Evolutionary conservation across 2,797 vertebrate genomes (phyloP), one percentile per base, ranked within the genome.

Genomic region (Falco novaeseelandiae): DNA sequence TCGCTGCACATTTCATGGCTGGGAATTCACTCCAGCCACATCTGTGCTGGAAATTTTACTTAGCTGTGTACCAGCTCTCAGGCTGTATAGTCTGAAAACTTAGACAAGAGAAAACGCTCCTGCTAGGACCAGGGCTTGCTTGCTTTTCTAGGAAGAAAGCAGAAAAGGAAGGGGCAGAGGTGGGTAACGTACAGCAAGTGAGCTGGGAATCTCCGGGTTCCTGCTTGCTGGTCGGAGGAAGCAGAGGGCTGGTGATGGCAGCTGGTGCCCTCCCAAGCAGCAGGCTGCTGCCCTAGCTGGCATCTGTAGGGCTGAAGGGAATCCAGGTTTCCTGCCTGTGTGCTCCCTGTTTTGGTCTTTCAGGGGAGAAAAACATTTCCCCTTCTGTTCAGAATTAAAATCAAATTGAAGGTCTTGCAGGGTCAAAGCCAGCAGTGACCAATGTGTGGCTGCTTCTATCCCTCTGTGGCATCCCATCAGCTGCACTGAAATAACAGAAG

Each of bases 401-500:
- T 12, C 1, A 8, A 42, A 65, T 16, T 18, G 38, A 58, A 65
- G 3, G 5, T 66, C 20, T 63, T 55, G 2, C 27, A 29, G 20
- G 9, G 20, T 14, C 0, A 2, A 54, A 26, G 8, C 12, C 38
- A 42, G 11, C 17, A 66, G 32, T 0, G 4, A 70, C 8, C 8
- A 8, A 70, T 51, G 6, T 19, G 7, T 2, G 7, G 3, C 15
- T 73, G 17, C n/a, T 62, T 62, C 48, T 16, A 1, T 81, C 4
- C 0, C 9, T 44, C 14, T 70, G 25, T 25, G 63, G 13, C 14
- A 76, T 27, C 38, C 8, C 36, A 29, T 10, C 19, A 21, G 10
- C 12, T 61, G 27, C 12, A 27, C 11, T 21, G 52, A 87, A 63
- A 71, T 19, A 83, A 49, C 1, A 4, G 9, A 74, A 83, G 32